A percentile compares a stretch with the other conserved stretches of the same genome.
Evolutionary conservation across 2,113 vertebrate species (phyloP).

Genomic region (Chaetodon auriga): DNA sequence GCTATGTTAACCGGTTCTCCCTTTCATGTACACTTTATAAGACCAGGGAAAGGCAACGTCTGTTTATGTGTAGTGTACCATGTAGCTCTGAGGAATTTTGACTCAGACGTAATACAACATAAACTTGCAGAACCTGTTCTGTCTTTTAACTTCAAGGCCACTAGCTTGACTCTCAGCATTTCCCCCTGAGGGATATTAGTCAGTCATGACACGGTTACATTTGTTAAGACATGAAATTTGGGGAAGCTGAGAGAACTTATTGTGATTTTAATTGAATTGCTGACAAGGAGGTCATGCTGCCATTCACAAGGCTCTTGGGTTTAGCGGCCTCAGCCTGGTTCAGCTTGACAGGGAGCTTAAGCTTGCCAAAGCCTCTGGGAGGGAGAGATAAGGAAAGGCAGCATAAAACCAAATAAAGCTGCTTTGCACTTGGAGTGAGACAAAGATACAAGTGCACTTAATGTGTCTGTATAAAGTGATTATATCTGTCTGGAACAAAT

Average conservation of each 20-base stretch:
- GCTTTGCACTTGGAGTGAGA: conserved; percentile 65
- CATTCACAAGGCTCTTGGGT: conserved; percentile 47
- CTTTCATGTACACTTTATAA: conserved; percentile 27
- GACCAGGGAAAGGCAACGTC: conserved; percentile 28
- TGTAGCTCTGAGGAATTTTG: conserved; percentile 65
- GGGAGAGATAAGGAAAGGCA: conserved; percentile 69
- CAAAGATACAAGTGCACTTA: conserved; percentile 62
- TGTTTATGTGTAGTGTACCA: conserved; percentile 62
- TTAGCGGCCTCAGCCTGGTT: conserved; percentile 55
- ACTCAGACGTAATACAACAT: conserved; percentile 50
- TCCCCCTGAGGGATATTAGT: conserved; percentile 26
- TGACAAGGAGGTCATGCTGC: conserved; percentile 51
- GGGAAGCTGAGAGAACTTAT: conserved; percentile 15
- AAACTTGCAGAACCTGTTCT: conserved; percentile 70
- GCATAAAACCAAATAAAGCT: conserved; percentile 75
- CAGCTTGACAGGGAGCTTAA: conserved; percentile 58
- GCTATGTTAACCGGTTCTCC: conserved; percentile 9
- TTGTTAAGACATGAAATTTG: conserved; percentile 41
- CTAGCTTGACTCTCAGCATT: conserved; percentile 38
- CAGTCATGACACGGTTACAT: conserved; percentile 35
- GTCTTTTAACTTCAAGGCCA: conserved; percentile 54
- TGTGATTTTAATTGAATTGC: conserved; percentile 52
- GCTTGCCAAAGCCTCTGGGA: conserved; percentile 59
- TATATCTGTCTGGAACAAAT: conserved; percentile 51
- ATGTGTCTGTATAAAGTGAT: conserved; percentile 55